Evolutionary conservation across 2,888 invertebrate species (phyloP), one percentile per base, ranked within the genome.

Genomic region (Hydropsyche betteni): DNA sequence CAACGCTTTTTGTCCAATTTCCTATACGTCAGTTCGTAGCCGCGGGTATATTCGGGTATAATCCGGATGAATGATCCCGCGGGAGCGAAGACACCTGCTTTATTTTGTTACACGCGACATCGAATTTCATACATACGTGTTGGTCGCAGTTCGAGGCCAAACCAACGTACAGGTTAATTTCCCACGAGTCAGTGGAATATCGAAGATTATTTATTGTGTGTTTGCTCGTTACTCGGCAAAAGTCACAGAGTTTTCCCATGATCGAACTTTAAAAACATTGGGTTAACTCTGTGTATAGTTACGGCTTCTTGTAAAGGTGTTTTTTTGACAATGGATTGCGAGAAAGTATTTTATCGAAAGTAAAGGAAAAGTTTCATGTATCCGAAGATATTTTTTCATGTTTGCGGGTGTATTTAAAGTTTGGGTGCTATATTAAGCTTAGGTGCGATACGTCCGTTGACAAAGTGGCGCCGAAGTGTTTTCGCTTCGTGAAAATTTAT

Each of bases 81-180:
- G 64, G 64, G 64, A 64, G 34, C 64, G 64, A 64, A 64, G 64
- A 64, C 64, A 64, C 64, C 64, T 64, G 64, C 36, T 64, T 64
- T 64, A 36, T 36, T 64, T 64, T 64, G 36, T 34, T 64, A 36
- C 34, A 44, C 44, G 44, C 44, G 44, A 44, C 44, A 6, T 33
- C 36, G 64, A 64, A 64, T 64, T 64, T 64, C 64, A 33, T 24
- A 6, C 14, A 16, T 24, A 24, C 58, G 58, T 8, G 58, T 58
- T 58, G 16, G 16, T 14, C 34, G 64, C 34, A 36, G 64, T 36
- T 34, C 64, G 64, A 36, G 34, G 64, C 64, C 24, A 61, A 61
- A 16, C 8, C 61, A 33, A 16, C 61, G 24, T 33, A 64, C 24
- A 34, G 64, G 36, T 64, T 64, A 64, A 64, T 64, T 64, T 64